Percentiles rank a stretch among this genome's conserved stretches.
phyloP scores from a whole-genome alignment of 2,797 vertebrate genomes.

The Lutjanus campechanus region DNA sequence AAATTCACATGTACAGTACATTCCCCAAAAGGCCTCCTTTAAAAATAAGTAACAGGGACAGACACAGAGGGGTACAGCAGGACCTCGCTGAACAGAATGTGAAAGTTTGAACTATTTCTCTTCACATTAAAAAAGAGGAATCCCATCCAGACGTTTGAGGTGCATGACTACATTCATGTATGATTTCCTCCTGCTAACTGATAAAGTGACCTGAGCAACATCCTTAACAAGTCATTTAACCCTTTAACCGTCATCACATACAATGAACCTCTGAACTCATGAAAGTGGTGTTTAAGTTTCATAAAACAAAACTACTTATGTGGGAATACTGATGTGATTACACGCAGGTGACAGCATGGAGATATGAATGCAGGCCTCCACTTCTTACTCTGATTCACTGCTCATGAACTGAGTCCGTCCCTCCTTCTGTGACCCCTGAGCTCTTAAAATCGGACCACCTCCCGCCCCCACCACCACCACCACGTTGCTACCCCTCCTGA shows the following conservation, averaged over 20 bases:
- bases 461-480: no score
- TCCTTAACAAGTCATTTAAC: slow-evolving; percentile 17
- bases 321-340: slow-evolving; percentile 28
- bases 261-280: slow-evolving; percentile 11
- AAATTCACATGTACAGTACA: slow-evolving; percentile 33
- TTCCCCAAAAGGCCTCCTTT: slow-evolving; percentile 66
- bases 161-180: slow-evolving; percentile 83
- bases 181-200: slow-evolving; percentile 20
- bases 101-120: not conserved
- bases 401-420: slow-evolving; percentile 8
- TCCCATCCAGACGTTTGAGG: slow-evolving; percentile 31
- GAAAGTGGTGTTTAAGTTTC: slow-evolving; percentile 1
- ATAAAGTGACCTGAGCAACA: slow-evolving; percentile 62
- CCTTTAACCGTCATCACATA: slow-evolving; percentile 15
- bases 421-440: slow-evolving; percentile 37
- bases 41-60: slow-evolving; percentile 37
- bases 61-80: not conserved
- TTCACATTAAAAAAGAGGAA: not conserved
- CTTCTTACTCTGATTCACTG: not conserved
- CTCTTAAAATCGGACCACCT: slow-evolving; percentile 25
- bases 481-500: not conserved
- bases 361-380: slow-evolving; percentile 16
- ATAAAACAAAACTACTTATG: slow-evolving; percentile 17
- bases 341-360: slow-evolving; percentile 40
- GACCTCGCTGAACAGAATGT: not conserved